These are phyloP conservation scores for Cataglyphis rosenhaueri DNA, from an alignment of 2,888 invertebrate genomes.

Conservation along the genomic window DNA sequence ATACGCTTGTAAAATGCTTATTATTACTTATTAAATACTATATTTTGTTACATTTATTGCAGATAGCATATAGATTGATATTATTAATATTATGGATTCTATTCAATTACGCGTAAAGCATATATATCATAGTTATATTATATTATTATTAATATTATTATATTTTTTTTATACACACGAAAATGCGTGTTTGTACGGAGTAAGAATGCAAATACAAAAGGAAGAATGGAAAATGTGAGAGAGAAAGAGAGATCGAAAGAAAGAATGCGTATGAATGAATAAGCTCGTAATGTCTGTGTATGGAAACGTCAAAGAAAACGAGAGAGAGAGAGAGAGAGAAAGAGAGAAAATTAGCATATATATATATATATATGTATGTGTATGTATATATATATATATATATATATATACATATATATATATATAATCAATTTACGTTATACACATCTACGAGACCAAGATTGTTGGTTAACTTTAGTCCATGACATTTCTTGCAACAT, in stretches of 20 bases:
- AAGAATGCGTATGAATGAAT: conserved; percentile 39
- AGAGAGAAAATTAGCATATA: conserved; percentile 30
- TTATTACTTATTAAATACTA: conserved; percentile 81
- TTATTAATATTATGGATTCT: conserved; percentile 83
- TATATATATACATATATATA: background rate
- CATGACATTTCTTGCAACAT: conserved; percentile 79
- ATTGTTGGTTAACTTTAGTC: conserved; percentile 80
- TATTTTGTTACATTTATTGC: conserved; percentile 85
- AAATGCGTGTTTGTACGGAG: conserved; percentile 61
- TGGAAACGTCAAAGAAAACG: conserved; percentile 55
- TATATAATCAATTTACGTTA: conserved; percentile 19
- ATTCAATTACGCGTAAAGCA: conserved; percentile 81
- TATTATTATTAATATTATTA: conserved; percentile 81
- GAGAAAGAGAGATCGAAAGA: conserved; percentile 50
- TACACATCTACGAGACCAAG: conserved; percentile 53
- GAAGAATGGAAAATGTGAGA: conserved; percentile 44
- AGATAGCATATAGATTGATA: conserved; percentile 79
- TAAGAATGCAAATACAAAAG: conserved; percentile 59
- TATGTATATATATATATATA: background rate
- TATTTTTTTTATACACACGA: conserved; percentile 83
- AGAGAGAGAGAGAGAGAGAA: conserved; percentile 55
- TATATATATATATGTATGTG: background rate
- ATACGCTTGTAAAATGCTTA: conserved; percentile 85
- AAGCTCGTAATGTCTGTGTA: conserved; percentile 43
- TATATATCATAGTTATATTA: conserved; percentile 83